phyloP scores from a whole-genome alignment of 2,113 vertebrate species.

The Apaloderma vittatum region DNA sequence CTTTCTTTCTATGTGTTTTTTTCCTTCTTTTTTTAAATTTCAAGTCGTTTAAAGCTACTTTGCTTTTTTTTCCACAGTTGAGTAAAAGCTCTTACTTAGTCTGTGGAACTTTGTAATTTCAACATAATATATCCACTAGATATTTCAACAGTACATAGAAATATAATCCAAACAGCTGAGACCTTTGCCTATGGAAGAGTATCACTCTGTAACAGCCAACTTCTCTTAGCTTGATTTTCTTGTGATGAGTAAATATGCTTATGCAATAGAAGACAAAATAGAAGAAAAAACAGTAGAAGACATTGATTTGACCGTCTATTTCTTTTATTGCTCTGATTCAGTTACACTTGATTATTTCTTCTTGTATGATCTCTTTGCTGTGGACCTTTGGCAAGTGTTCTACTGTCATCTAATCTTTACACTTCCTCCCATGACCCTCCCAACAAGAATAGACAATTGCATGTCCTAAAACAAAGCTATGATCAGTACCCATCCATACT shows the following conservation, averaged over 20 bases:
- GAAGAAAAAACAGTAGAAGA: not conserved
- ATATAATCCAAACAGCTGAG: constrained; percentile 29
- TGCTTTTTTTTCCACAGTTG: constrained; percentile 18
- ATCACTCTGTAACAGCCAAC: not conserved
- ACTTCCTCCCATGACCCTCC: not conserved
- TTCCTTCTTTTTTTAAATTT: constrained; percentile 64
- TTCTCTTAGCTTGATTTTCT: not conserved
- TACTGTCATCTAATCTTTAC: not conserved
- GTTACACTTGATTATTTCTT: not conserved
- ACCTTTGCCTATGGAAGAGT: not conserved
- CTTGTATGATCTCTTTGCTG: not conserved
- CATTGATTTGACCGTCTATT: not conserved
- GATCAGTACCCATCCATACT: not conserved
- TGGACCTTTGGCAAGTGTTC: not conserved
- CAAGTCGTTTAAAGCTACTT: constrained; percentile 46
- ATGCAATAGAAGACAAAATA: not conserved
- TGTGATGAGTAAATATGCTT: not conserved
- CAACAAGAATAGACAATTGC: not conserved
- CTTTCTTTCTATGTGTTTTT: constrained; percentile 44
- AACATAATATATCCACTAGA: not conserved
- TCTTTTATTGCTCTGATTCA: not conserved
- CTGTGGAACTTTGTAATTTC: constrained; percentile 21
- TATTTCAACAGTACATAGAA: constrained; percentile 7
- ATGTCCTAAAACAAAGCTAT: not conserved
- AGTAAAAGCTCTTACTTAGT: constrained; percentile 1